These are phyloP conservation scores for Synanthedon vespiformis DNA, from an alignment of 2,888 invertebrate species.

Conservation along the genomic window DNA sequence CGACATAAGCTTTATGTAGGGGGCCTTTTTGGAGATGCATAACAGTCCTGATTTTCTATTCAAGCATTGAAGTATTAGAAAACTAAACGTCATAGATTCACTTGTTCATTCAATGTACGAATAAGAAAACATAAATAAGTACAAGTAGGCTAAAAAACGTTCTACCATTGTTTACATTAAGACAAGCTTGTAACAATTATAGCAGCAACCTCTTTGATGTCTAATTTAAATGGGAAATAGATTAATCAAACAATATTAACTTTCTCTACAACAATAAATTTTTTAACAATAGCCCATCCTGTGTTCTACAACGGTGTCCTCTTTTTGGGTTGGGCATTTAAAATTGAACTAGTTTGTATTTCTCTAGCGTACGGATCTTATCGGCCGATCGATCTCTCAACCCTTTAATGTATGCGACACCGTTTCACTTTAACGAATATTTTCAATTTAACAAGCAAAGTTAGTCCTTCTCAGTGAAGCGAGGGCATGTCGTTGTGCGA, in stretches of 20 bases:
- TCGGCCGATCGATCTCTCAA: constrained; percentile 56
- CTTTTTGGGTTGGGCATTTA: constrained; percentile 44
- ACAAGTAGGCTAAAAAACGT: not conserved
- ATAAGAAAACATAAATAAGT: not conserved
- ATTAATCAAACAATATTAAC: constrained; percentile 61
- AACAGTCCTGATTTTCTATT: no score
- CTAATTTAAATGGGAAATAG: constrained; percentile 57
- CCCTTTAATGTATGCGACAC: constrained; percentile 59
- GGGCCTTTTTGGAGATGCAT: no score
- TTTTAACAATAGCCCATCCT: constrained; percentile 57
- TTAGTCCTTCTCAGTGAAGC: constrained; percentile 10
- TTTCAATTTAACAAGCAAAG: constrained; percentile 25
- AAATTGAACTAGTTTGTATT: constrained; percentile 61
- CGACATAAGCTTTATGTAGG: no score
- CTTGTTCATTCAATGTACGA: no score
- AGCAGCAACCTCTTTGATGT: constrained; percentile 46
- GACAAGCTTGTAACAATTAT: constrained; percentile 46
- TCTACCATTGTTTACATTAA: constrained; percentile 35
- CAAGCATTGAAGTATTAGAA: no score
- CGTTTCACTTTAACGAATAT: constrained; percentile 39
- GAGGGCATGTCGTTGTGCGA: constrained; percentile 13
- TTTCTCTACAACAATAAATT: constrained; percentile 49
- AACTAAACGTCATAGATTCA: no score
- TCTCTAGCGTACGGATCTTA: constrained; percentile 47
- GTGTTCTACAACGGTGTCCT: constrained; percentile 49